These are phyloP conservation scores for Microvelia longipes DNA, from an alignment of 1,140 invertebrate genomes.

Conservation along the genomic window DNA sequence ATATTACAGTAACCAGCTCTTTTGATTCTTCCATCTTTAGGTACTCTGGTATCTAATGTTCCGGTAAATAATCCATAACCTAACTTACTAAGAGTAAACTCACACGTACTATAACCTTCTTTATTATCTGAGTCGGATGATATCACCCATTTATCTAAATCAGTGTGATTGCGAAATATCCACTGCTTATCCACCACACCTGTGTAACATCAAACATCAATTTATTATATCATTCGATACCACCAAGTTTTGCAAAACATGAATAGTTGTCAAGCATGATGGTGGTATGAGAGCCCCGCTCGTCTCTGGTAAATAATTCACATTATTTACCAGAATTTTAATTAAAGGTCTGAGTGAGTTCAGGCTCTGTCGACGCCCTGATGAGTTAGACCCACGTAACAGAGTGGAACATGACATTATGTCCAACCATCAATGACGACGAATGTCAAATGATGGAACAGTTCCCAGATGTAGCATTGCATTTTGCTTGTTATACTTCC, in stretches of 20 bases:
- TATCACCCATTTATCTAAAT: slow-evolving; percentile 54
- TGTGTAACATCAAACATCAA: slow-evolving; percentile 21
- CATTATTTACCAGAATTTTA: too few relatives aligned
- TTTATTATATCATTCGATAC: background rate
- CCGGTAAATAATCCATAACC: slow-evolving; percentile 67
- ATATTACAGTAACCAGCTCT: slow-evolving; percentile 65
- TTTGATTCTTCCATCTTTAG: slow-evolving; percentile 62
- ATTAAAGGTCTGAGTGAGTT: too few relatives aligned
- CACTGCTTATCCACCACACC: slow-evolving; percentile 53
- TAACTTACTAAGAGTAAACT: slow-evolving; percentile 36
- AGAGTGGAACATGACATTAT: background rate
- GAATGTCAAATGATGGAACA: too few relatives aligned
- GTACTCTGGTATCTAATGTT: slow-evolving; percentile 44
- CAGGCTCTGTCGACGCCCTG: too few relatives aligned
- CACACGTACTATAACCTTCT: slow-evolving; percentile 58
- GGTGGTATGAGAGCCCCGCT: too few relatives aligned
- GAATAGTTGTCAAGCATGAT: too few relatives aligned
- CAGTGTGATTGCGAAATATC: slow-evolving; percentile 44
- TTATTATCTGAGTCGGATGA: slow-evolving; percentile 63
- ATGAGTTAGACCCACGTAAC: background rate
- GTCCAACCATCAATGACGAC: too few relatives aligned
- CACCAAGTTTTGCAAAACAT: too few relatives aligned
- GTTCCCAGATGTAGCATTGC: too few relatives aligned
- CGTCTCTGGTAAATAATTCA: too few relatives aligned
- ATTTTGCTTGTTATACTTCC: too few relatives aligned